phyloP scores from a whole-genome alignment of 35 echinoderm and acorn worm species.

The Chiridota heheva region DNA sequence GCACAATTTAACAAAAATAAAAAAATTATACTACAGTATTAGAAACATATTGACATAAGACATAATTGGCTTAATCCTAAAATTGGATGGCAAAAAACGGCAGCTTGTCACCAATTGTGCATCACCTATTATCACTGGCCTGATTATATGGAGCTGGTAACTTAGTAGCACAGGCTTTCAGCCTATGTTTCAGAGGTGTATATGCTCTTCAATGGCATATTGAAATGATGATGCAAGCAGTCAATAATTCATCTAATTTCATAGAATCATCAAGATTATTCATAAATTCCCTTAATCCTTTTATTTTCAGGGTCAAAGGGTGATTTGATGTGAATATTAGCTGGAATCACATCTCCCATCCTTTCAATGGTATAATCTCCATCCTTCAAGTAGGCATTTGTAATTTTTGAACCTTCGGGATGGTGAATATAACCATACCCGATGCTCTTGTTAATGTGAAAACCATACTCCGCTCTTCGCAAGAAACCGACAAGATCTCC shows the following conservation, averaged over 20 bases:
- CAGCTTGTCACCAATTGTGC: no score
- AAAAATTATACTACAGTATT: no score
- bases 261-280: neutral
- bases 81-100: no score
- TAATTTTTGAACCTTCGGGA: slow-evolving; percentile 67
- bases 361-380: slow-evolving; percentile 86
- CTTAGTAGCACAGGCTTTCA: no score
- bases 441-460: slow-evolving; percentile 63
- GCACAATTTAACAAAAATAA: no score
- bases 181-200: no score
- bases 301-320: slow-evolving; percentile 92
- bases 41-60: no score
- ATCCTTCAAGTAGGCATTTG: slow-evolving; percentile 74
- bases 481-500: slow-evolving; percentile 72
- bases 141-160: no score
- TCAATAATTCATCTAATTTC: neutral
- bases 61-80: no score
- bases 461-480: slow-evolving; percentile 69
- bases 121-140: no score
- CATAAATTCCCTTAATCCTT: slow-evolving; percentile 77
- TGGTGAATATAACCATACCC: slow-evolving; percentile 77
- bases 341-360: slow-evolving; percentile 70
- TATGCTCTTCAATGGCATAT: no score
- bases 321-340: slow-evolving; percentile 71
- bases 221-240: no score